These are phyloP conservation scores for Baronia brevicornis DNA, from an alignment of 2,888 invertebrate species.

Conservation along the genomic window DNA sequence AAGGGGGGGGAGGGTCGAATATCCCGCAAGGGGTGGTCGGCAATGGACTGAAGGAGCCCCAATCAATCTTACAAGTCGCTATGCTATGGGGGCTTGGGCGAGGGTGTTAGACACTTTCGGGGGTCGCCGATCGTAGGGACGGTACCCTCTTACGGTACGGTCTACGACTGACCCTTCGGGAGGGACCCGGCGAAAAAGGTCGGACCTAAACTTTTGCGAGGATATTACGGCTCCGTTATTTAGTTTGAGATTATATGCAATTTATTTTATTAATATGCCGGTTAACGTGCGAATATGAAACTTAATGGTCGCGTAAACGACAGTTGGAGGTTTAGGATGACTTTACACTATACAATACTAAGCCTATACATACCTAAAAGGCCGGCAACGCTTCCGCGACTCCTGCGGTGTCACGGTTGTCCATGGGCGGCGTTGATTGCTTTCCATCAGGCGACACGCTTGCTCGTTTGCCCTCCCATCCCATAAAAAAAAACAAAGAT, in stretches of 20 bases:
- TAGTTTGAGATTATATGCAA: constrained; percentile 27
- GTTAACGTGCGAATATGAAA: no score
- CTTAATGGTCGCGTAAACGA: no score
- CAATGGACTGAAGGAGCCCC: constrained; percentile 76
- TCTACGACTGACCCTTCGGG: constrained; percentile 62
- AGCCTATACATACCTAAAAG: no score
- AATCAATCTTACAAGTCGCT: constrained; percentile 77
- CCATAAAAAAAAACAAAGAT: no score
- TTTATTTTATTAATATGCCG: constrained; percentile 21
- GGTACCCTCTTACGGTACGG: constrained; percentile 68
- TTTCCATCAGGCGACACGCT: no score
- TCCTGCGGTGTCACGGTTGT: no score
- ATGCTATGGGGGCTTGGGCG: constrained; percentile 35
- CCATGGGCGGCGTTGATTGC: no score
- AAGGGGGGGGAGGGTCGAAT: constrained; percentile 65
- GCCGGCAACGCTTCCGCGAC: no score
- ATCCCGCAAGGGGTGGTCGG: constrained; percentile 63
- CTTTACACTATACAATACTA: no score
- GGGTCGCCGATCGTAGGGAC: constrained; percentile 67
- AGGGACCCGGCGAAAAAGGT: constrained; percentile 49
- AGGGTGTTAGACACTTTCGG: constrained; percentile 39
- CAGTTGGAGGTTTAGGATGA: no score
- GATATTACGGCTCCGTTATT: constrained; percentile 31
- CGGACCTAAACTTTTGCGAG: constrained; percentile 56
- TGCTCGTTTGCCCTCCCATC: no score